A percentile compares a stretch with the other conserved stretches of the same genome.
Conservation (phyloP, 2,113 vertebrate genomes). For the Oxygymnocypris stewartii region DNA sequence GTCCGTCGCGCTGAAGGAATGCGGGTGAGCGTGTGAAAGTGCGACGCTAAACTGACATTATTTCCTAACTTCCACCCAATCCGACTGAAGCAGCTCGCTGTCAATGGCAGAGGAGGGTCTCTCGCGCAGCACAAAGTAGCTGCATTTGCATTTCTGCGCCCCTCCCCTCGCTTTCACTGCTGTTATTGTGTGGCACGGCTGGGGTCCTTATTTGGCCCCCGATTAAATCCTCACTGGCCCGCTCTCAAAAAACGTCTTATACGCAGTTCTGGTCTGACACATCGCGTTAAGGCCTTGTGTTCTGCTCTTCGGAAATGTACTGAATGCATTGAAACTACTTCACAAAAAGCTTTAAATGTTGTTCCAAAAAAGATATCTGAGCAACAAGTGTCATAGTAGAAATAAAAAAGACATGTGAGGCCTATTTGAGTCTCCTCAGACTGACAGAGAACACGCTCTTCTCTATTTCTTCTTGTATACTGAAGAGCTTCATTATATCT, state of each 20-base stretch:
- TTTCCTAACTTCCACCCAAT: slow-evolving; percentile 43
- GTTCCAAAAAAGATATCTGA: not conserved
- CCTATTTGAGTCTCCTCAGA: not conserved
- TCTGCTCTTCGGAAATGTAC: not conserved
- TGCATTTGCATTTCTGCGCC: slow-evolving; percentile 76
- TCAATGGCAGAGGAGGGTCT: slow-evolving; percentile 66
- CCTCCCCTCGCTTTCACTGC: slow-evolving; percentile 78
- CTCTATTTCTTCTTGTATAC: not conserved
- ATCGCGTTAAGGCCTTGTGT: not conserved
- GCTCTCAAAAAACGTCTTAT: slow-evolving; percentile 40
- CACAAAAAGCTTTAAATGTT: not conserved
- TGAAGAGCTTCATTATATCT: not conserved
- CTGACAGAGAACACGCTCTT: not conserved
- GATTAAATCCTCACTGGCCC: slow-evolving; percentile 73
- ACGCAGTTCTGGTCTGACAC: not conserved
- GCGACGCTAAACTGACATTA: slow-evolving; percentile 21
- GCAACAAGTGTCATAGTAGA: not conserved
- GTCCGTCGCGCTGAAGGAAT: not conserved
- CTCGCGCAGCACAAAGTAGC: slow-evolving; percentile 70
- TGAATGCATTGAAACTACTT: not conserved
- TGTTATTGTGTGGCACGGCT: slow-evolving; percentile 75
- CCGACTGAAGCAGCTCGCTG: slow-evolving; percentile 59
- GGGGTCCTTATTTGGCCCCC: slow-evolving; percentile 74
- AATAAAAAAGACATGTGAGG: not conserved
- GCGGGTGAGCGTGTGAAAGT: slow-evolving; percentile 34